Conservation (phyloP, 1,140 invertebrate genomes). For the Drosophila erecta region DNA sequence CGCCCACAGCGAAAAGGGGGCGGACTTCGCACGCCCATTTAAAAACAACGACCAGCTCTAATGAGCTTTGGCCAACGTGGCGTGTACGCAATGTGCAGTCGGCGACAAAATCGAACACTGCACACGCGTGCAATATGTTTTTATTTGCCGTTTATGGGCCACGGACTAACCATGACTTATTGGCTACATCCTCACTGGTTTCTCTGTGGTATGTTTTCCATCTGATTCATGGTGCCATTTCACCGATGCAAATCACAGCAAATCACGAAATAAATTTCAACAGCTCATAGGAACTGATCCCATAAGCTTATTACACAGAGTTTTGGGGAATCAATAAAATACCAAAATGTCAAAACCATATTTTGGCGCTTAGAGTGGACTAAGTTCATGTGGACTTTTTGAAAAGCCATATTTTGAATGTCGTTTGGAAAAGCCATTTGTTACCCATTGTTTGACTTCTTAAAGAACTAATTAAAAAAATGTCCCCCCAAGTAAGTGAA, state of each 20-base stretch:
- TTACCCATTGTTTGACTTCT: too few species aligned
- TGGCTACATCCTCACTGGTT: slow-evolving; percentile 7
- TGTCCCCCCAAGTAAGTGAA: neutral
- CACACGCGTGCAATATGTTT: slow-evolving; percentile 17
- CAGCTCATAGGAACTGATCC: neutral
- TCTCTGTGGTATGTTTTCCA: neutral
- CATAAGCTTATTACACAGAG: neutral
- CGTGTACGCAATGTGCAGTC: slow-evolving; percentile 31
- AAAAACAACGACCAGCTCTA: slow-evolving; percentile 32
- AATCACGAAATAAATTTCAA: slow-evolving; percentile 15
- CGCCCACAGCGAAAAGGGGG: neutral
- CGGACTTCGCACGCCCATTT: slow-evolving; percentile 25
- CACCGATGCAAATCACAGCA: neutral
- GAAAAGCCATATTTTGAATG: too few species aligned
- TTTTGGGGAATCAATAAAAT: neutral
- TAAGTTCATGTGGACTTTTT: too few species aligned
- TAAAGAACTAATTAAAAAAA: neutral
- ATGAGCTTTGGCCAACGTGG: slow-evolving; percentile 42
- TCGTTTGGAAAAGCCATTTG: too few species aligned
- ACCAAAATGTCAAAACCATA: neutral
- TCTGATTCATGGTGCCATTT: slow-evolving; percentile 13
- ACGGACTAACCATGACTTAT: slow-evolving; percentile 41
- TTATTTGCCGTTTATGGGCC: slow-evolving; percentile 32
- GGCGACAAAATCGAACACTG: slow-evolving; percentile 15
- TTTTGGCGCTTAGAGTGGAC: neutral